Conservation (phyloP, 2,113 vertebrate genomes). For the Caracal caracal region DNA sequence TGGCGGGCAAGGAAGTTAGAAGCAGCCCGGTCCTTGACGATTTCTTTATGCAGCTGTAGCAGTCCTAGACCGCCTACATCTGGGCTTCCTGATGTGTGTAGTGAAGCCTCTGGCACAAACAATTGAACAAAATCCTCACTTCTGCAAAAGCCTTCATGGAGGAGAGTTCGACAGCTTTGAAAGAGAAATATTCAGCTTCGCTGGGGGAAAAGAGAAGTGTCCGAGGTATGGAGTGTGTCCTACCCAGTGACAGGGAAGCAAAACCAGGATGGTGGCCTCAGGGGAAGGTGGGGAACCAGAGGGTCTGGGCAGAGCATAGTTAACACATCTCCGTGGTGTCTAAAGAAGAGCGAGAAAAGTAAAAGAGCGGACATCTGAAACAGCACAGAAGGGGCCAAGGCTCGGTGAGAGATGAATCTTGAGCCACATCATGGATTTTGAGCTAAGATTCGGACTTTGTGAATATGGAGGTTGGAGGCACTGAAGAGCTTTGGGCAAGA, state of each 20-base stretch:
- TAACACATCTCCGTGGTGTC: not conserved
- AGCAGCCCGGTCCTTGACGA: not conserved
- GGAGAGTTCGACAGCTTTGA: not conserved
- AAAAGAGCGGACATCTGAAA: not conserved
- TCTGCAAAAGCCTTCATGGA: not conserved
- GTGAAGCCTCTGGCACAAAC: not conserved
- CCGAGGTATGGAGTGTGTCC: not conserved
- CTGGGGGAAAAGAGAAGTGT: not conserved
- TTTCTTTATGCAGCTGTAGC: not conserved
- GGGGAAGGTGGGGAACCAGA: not conserved
- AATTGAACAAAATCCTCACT: not conserved
- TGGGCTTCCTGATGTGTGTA: not conserved
- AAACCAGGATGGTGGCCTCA: not conserved
- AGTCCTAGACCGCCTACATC: not conserved
- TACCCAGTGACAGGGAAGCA: not conserved
- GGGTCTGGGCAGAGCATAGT: not conserved
- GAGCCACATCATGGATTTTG: not conserved
- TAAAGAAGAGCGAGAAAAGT: not conserved
- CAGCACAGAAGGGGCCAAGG: not conserved
- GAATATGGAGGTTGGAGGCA: not conserved
- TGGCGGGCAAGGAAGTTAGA: not conserved
- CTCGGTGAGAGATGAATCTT: not conserved
- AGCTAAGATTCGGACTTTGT: not conserved
- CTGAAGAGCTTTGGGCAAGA: not conserved
- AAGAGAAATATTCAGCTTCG: not conserved